These are phyloP conservation scores for Hofmannophila pseudospretella DNA, from an alignment of 2,888 invertebrate genomes.

Conservation along the genomic window DNA sequence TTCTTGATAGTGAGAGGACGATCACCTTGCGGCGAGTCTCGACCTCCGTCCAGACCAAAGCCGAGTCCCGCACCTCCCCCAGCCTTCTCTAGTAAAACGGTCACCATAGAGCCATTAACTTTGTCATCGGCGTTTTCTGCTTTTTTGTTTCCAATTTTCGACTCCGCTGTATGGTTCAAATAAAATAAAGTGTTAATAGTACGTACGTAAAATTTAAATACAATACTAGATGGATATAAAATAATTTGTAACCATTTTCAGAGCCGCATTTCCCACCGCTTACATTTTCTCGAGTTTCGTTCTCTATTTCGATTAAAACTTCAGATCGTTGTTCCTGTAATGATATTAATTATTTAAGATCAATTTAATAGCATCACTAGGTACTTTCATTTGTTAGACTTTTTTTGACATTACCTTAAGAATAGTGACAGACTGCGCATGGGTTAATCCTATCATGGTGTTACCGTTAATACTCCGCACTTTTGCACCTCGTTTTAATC, in stretches of 20 bases:
- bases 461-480: constrained; percentile 93
- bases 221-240: not conserved
- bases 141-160: constrained; percentile 47
- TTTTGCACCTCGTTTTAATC: constrained; percentile 91
- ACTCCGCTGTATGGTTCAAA: constrained; percentile 51
- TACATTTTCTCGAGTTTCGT: constrained; percentile 54
- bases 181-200: constrained; percentile 1
- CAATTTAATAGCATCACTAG: no score
- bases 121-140: constrained; percentile 18
- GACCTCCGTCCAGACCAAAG: constrained; percentile 95
- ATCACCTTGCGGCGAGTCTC: constrained; percentile 93
- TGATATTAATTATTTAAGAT: no score
- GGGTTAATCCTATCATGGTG: constrained; percentile 89
- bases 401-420: constrained; percentile 83
- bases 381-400: no score
- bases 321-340: constrained; percentile 86
- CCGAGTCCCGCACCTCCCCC: constrained; percentile 91
- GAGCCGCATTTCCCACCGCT: constrained; percentile 54
- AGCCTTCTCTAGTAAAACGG: constrained; percentile 74
- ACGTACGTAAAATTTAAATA: no score
- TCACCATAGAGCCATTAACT: constrained; percentile 46
- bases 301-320: constrained; percentile 86
- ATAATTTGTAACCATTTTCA: constrained; percentile 53
- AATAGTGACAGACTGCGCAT: constrained; percentile 90
- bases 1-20: constrained; percentile 93